phyloP scores from a whole-genome alignment of 2,888 invertebrate genomes.

The Mystacides longicornis region DNA sequence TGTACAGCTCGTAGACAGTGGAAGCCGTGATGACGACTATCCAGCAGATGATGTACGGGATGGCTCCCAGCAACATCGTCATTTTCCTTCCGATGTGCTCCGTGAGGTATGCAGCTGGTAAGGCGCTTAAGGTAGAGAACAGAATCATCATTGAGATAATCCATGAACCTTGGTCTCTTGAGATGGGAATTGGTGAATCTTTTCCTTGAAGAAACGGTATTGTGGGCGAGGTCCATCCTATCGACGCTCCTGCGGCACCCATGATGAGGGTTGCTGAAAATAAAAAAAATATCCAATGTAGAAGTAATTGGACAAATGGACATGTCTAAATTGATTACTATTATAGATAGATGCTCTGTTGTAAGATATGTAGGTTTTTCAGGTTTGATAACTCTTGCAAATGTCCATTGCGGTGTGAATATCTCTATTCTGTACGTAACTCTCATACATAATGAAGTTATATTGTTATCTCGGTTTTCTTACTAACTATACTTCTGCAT shows the following conservation, averaged over 20 bases:
- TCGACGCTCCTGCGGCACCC: constrained; percentile 48
- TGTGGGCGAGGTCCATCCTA: constrained; percentile 57
- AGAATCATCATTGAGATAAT: constrained; percentile 58
- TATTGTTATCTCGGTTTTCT: no score
- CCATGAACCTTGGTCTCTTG: constrained; percentile 50
- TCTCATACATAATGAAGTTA: no score
- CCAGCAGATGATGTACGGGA: constrained; percentile 58
- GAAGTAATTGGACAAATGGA: no score
- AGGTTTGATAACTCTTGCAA: no score
- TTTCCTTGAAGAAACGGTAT: constrained; percentile 43
- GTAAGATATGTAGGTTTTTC: no score
- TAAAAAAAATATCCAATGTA: not conserved
- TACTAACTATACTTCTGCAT: no score
- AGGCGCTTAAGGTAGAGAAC: constrained; percentile 55
- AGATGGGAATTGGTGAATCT: constrained; percentile 45
- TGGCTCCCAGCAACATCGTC: constrained; percentile 51
- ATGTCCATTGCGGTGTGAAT: no score
- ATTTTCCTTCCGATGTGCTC: constrained; percentile 62
- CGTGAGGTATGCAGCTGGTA: constrained; percentile 54
- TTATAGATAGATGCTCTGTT: no score
- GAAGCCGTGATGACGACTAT: constrained; percentile 53
- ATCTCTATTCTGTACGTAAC: no score
- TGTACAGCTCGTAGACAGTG: constrained; percentile 49
- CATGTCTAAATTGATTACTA: no score
- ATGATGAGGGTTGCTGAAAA: constrained; percentile 47